These are phyloP conservation scores for Littorina saxatilis DNA, from an alignment of 1,140 invertebrate genomes.

Conservation along the genomic window DNA sequence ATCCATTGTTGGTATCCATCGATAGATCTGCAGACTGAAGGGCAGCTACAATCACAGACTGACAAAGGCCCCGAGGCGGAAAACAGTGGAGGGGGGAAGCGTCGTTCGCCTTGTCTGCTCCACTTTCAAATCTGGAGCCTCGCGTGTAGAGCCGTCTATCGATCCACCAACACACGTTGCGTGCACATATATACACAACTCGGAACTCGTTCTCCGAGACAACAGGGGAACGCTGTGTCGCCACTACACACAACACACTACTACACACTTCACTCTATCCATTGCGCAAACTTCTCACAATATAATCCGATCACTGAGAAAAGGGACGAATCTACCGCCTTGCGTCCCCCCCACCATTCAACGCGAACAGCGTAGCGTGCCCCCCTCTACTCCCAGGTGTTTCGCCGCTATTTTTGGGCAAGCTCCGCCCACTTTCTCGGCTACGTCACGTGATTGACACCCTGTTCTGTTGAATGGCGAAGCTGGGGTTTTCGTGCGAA, in stretches of 20 bases:
- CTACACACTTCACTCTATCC: neutral
- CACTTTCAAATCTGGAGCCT: constrained; percentile 23
- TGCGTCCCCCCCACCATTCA: constrained; percentile 4
- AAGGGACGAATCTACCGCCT: neutral
- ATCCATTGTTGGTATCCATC: neutral
- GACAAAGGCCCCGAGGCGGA: no score
- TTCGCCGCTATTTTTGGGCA: constrained; percentile 27
- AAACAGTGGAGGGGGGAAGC: no score
- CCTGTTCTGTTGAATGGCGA: neutral
- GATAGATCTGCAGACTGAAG: neutral
- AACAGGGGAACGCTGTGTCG: no score
- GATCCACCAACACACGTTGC: constrained; percentile 12
- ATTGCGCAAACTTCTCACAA: neutral
- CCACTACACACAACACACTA: neutral
- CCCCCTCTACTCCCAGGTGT: constrained; percentile 27
- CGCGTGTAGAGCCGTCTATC: constrained; percentile 8
- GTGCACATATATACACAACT: no score
- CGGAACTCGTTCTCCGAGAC: no score
- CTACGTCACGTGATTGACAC: constrained; percentile 20
- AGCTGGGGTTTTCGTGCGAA: no score
- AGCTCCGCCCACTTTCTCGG: constrained; percentile 11
- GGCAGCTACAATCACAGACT: no score
- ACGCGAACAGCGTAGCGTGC: constrained; percentile 8
- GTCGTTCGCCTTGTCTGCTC: neutral
- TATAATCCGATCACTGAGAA: neutral